Percentiles rank a stretch among this genome's conserved stretches.
phyloP scores from a whole-genome alignment of 2,797 vertebrate species.

The Phyllotis vaccarum region DNA sequence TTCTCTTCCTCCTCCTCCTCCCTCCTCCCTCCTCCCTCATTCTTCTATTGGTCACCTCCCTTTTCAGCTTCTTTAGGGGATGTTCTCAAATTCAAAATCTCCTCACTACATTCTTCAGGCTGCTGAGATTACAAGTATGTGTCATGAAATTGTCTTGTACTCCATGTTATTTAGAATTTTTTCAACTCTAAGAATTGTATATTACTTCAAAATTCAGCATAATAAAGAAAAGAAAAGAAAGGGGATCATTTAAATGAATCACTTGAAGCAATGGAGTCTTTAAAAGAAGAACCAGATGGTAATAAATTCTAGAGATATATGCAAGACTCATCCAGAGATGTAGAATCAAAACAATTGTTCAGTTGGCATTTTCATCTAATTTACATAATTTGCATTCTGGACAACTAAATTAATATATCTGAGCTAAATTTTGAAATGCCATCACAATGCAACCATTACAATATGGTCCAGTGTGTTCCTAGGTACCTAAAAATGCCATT shows the following conservation, averaged over 20 bases:
- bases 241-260: background rate
- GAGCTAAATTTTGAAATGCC: background rate
- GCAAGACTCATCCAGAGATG: background rate
- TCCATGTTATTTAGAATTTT: background rate
- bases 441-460: background rate
- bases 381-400: slow-evolving; percentile 4
- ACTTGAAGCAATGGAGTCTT: background rate
- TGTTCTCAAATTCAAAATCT: background rate
- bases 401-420: background rate
- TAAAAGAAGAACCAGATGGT: background rate
- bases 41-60: rapidly evolving
- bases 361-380: slow-evolving; percentile 17
- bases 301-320: background rate
- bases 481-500: background rate
- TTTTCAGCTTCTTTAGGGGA: background rate
- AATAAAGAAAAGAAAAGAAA: background rate
- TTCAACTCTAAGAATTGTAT: background rate
- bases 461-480: background rate
- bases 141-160: background rate
- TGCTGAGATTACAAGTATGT: background rate
- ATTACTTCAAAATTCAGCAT: background rate
- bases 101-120: background rate
- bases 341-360: background rate
- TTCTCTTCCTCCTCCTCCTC: background rate
- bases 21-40: too few relatives aligned